Evolutionary conservation across 2,797 vertebrate species (phyloP), one percentile per base, ranked within the genome.

Genomic region (Podarcis siculus): DNA sequence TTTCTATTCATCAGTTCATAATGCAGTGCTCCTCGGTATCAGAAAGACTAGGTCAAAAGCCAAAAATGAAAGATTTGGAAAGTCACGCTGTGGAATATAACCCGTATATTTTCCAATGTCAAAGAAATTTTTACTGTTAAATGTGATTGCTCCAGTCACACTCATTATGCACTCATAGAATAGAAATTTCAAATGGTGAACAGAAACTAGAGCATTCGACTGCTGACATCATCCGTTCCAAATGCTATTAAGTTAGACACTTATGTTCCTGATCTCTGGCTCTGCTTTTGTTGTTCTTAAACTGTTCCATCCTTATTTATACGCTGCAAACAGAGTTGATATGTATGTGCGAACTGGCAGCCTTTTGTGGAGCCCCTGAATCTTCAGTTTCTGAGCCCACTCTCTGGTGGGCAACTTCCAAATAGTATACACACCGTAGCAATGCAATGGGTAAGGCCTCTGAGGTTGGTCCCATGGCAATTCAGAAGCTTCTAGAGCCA

Each of bases 1-100:
- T 94, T 93, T 85, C 73, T 90, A 86, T 85, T 94, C 77, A 92
- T 84, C 45, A 75, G 45, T 81, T 89, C 88, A 87, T 89, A 91
- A 86, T 82, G 25, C 45, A 75, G 55, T n/a, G 39, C 21, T 64
- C 17, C 66, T 90, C 32, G n/a, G 49, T 87, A 91, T 92, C 25
- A 92, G 93, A 94, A 92, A 72, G 2, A 81, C 83, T 82, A 91
- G 84, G 78, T 94, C 82, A 95, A 87, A 95, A 91, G 86, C 66
- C 73, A 90, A 71, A 25, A 91, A 71, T 88, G 85, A 95, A 96
- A 94, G 64, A 90, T 91, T 67, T 91, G 69, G 67, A 76, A 45
- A 49, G 89, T 94, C 76, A 88, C 12, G 0, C n/a, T 82, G 15
- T 27, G 84, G 84, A 92, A 85, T 83, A 79, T 77, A 93, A 94